Evolutionary conservation across 2,888 invertebrate genomes (phyloP).

Genomic region (Stenodera caucasica): DNA sequence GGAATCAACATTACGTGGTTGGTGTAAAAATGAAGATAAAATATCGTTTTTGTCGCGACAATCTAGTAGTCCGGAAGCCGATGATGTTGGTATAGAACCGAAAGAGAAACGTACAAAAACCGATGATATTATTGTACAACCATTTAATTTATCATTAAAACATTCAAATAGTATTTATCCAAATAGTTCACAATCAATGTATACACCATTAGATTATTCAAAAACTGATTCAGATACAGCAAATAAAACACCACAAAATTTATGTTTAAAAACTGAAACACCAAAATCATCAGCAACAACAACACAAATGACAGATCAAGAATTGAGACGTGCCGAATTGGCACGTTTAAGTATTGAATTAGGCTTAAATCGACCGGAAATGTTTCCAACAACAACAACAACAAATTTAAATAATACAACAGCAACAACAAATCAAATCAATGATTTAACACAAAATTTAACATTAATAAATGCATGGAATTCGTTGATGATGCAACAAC

Average conservation of each 20-base stretch:
- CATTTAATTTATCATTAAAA: slow-evolving; percentile 49
- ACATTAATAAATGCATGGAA: slow-evolving; percentile 41
- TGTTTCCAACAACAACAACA: slow-evolving; percentile 40
- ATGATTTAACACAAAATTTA: not conserved
- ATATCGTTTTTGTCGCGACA: slow-evolving; percentile 70
- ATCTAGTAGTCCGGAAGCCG: slow-evolving; percentile 68
- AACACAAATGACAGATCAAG: slow-evolving; percentile 52
- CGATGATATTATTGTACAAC: slow-evolving; percentile 42
- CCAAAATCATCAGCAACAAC: slow-evolving; percentile 26
- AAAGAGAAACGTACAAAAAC: slow-evolving; percentile 40
- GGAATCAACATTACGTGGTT: slow-evolving; percentile 82
- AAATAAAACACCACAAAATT: slow-evolving; percentile 23
- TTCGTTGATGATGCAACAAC: slow-evolving; percentile 39
- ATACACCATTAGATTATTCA: slow-evolving; percentile 22
- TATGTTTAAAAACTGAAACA: slow-evolving; percentile 25
- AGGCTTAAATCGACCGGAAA: slow-evolving; percentile 52
- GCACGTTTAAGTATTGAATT: slow-evolving; percentile 55
- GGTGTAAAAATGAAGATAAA: slow-evolving; percentile 87
- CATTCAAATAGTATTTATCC: slow-evolving; percentile 20
- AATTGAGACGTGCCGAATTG: slow-evolving; percentile 56
- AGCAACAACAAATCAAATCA: slow-evolving; percentile 15
- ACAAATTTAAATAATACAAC: slow-evolving; percentile 29
- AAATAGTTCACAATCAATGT: slow-evolving; percentile 9
- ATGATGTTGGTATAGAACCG: slow-evolving; percentile 57
- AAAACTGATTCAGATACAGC: slow-evolving; percentile 18